Evolutionary conservation across 1,140 invertebrate species (phyloP).

Genomic region (Brachionus plicatilis): DNA sequence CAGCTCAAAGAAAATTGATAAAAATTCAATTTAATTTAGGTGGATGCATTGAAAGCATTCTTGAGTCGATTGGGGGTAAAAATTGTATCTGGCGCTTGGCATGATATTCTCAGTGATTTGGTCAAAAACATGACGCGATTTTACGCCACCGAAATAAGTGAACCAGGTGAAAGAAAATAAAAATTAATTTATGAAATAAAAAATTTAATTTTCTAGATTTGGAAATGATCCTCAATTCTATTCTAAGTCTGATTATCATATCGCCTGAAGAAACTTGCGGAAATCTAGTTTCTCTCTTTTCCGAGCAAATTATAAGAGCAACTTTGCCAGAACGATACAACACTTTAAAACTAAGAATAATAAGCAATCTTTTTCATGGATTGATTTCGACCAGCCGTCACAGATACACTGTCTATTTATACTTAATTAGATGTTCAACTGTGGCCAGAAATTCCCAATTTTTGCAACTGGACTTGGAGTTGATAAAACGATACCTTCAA

Average conservation of each 20-base stretch:
- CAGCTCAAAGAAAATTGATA: neutral
- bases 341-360: constrained; percentile 72
- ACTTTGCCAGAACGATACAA: constrained; percentile 75
- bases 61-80: neutral
- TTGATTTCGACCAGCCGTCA: neutral
- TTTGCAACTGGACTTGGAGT: neutral
- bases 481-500: constrained; percentile 1
- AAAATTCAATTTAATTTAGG: neutral
- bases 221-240: constrained; percentile 60
- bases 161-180: neutral
- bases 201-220: constrained; percentile 56
- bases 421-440: neutral
- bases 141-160: neutral
- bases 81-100: neutral
- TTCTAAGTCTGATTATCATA: constrained; percentile 85
- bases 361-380: constrained; percentile 36
- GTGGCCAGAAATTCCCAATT: neutral
- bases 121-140: neutral
- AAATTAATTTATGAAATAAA: neutral
- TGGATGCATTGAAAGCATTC: neutral
- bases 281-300: constrained; percentile 80
- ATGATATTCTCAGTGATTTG: neutral
- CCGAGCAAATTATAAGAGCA: constrained; percentile 85
- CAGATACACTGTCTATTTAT: constrained; percentile 4
- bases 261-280: constrained; percentile 79